These are phyloP conservation scores for Monoplex corrugatus DNA, from an alignment of 2,888 invertebrate species.

Conservation along the genomic window DNA sequence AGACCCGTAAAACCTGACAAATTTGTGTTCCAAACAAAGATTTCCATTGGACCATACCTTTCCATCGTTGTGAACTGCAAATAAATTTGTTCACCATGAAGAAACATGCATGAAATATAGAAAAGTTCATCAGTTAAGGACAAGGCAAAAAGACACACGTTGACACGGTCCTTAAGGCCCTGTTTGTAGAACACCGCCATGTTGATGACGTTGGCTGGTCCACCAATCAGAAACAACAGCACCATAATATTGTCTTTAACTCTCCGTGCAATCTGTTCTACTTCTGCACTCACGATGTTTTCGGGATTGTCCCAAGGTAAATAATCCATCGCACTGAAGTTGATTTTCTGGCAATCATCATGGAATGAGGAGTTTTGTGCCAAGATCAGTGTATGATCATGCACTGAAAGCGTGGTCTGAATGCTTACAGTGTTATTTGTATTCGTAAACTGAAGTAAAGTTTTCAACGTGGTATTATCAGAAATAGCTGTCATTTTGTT, in stretches of 20 bases:
- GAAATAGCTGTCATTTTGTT: too few relatives aligned
- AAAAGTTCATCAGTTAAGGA: neutral
- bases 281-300: neutral
- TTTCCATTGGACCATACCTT: neutral
- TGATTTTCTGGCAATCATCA: too few relatives aligned
- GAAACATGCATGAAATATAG: neutral
- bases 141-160: slow-evolving; percentile 3
- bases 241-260: neutral
- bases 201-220: neutral
- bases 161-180: neutral
- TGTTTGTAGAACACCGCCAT: neutral
- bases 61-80: neutral
- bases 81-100: neutral
- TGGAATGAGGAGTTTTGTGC: too few relatives aligned
- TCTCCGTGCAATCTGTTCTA: neutral
- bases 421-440: too few relatives aligned
- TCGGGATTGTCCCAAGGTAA: neutral
- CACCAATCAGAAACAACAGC: neutral
- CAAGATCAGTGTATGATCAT: too few relatives aligned
- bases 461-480: too few relatives aligned
- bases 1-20: neutral
- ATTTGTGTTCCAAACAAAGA: neutral
- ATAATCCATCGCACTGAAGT: neutral
- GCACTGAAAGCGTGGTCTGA: too few relatives aligned
- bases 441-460: too few relatives aligned